Base-by-base conservation (phyloP, 2,797 vertebrate genomes). In the Cephalopachus bancanus region DNA sequence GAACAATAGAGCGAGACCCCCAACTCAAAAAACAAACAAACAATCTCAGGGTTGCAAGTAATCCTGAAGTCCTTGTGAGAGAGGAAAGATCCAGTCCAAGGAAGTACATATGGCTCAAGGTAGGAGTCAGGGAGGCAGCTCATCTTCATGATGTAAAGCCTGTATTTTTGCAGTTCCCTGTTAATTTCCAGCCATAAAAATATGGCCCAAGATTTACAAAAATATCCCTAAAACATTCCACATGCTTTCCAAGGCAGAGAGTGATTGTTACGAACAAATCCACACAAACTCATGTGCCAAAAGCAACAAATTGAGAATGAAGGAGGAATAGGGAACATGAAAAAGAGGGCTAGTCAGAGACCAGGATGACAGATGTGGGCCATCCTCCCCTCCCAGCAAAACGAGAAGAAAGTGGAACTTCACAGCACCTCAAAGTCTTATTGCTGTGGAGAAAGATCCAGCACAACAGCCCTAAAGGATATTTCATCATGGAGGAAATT, bases 191-290 rank as follows among this genome's bases (percentile, higher is more conserved):
- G 65, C 64, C 74, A 64, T 83, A 86, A 81, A 94, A 83, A 30
- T 55, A 81, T 10, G 64, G 67, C n/a, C 95, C 75, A 72, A 81
- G 94, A 94, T 81, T 89, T 74, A 81, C 69, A 80, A 87, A 96
- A 97, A 91, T 69, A 93, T 65, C 64, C 80, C 71, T 94, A 64
- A 89, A 97, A 88, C 80, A 78, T 78, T 89, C 83, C 72, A 60
- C 83, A 76, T 12, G 80, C 65, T 55, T 91, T 76, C 75, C 62
- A 78, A 95, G 75, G 94, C 26, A 67, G 60, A 93, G 57, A 44
- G 20, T 65, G 78, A 92, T 76, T 85, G 81, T 95, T 87, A 84
- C 5, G 22, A 94, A 76, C 59, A 89, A 90, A 96, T 87, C 74
- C 80, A 80, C 30, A 80, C 69, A 79, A 81, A 95, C 67, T 88